Conservation (phyloP, 1,140 invertebrate species). For the Nomia melanderi region DNA sequence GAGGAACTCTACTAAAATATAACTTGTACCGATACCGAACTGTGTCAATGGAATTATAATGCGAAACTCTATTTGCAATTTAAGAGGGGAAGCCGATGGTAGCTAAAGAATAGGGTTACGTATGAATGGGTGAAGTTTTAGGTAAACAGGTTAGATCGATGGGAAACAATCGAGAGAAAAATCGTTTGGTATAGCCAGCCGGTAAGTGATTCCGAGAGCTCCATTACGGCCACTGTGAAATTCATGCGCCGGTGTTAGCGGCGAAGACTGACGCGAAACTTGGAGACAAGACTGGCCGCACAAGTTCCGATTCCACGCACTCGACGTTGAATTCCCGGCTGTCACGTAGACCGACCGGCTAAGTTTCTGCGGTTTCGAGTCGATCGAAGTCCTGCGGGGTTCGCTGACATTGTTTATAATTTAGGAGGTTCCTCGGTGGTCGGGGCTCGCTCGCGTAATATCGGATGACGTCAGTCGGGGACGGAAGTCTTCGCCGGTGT, state of each 20-base stretch:
- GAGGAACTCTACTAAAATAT: no score
- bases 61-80: no score
- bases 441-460: conserved; percentile 31
- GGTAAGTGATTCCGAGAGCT: not conserved
- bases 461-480: conserved; percentile 24
- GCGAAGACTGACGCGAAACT: conserved; percentile 15
- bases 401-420: conserved; percentile 72
- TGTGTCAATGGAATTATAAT: no score
- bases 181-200: no score
- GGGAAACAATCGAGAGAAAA: no score
- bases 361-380: conserved; percentile 52
- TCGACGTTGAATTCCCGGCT: not conserved
- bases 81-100: no score
- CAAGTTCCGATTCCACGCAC: not conserved
- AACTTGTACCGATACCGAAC: no score
- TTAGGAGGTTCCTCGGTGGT: conserved; percentile 59
- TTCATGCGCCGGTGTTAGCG: conserved; percentile 9
- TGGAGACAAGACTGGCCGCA: conserved; percentile 8
- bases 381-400: conserved; percentile 60
- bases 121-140: no score
- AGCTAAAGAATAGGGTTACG: no score
- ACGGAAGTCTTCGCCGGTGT: not conserved
- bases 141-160: no score
- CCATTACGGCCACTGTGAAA: conserved; percentile 26
- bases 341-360: conserved; percentile 6